Conservation (phyloP, 2,113 vertebrate genomes). For the Nannobrachium achirus region DNA sequence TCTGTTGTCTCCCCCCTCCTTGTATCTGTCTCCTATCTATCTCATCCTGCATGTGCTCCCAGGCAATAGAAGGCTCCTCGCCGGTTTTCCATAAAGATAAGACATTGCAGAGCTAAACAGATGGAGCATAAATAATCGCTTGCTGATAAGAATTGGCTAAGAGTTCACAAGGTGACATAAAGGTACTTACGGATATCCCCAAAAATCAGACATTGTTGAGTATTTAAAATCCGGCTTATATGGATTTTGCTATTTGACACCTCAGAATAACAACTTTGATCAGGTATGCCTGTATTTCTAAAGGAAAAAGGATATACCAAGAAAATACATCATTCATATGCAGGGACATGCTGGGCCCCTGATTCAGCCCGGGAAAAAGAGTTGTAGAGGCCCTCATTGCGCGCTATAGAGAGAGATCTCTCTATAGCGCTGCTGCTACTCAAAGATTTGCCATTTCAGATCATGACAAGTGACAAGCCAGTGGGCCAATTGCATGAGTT, state of each 20-base stretch:
- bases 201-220: conserved; percentile 25
- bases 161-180: conserved; percentile 50
- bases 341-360: too few relatives aligned
- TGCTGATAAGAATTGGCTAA: conserved; percentile 58
- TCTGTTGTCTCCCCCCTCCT: conserved; percentile 75
- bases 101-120: conserved; percentile 66
- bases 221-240: conserved; percentile 20
- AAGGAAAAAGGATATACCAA: neutral
- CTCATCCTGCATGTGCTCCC: conserved; percentile 75
- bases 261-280: neutral
- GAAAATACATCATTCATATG: too few relatives aligned
- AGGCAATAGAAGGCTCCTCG: conserved; percentile 66
- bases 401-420: too few relatives aligned
- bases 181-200: conserved; percentile 51
- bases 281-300: neutral
- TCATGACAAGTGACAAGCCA: too few relatives aligned
- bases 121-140: conserved; percentile 63
- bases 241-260: conserved; percentile 9
- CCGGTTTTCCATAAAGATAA: conserved; percentile 74
- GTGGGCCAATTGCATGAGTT: too few relatives aligned
- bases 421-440: too few relatives aligned
- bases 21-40: conserved; percentile 77
- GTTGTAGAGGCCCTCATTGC: too few relatives aligned
- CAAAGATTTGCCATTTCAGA: too few relatives aligned
- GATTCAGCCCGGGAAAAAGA: too few relatives aligned